A percentile compares a stretch with the other conserved stretches of the same genome.
phyloP scores from a whole-genome alignment of 2,113 vertebrate genomes.

The Microcebus lehilahytsara region DNA sequence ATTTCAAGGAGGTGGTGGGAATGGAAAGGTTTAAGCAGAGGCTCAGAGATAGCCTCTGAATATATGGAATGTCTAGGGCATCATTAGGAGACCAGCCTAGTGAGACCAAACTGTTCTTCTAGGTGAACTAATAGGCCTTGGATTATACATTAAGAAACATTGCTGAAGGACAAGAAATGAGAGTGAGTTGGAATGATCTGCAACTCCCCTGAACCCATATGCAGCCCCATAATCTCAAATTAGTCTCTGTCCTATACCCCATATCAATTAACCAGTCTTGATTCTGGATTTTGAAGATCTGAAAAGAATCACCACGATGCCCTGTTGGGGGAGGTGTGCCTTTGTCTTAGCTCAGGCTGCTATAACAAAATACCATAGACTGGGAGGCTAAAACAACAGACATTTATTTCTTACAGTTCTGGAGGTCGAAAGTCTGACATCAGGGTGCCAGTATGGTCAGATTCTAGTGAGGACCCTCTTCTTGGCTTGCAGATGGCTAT shows the following conservation, averaged over 20 bases:
- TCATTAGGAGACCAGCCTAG: not conserved
- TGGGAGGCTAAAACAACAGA: not conserved
- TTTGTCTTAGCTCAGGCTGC: not conserved
- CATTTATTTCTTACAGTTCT: not conserved
- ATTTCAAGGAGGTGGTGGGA: not conserved
- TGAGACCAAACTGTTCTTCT: constrained; percentile 20
- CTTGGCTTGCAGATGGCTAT: not conserved
- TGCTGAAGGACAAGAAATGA: not conserved
- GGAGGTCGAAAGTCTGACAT: not conserved
- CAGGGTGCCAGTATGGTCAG: not conserved
- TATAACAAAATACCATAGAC: not conserved
- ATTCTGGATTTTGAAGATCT: constrained; percentile 26
- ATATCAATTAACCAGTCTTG: not conserved
- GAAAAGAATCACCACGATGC: not conserved
- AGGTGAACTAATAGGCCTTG: not conserved
- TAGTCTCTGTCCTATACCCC: not conserved
- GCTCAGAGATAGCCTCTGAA: not conserved
- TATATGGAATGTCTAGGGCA: not conserved
- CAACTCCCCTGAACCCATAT: not conserved
- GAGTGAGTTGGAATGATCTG: constrained; percentile 14
- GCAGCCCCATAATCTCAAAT: not conserved
- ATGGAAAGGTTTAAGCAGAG: constrained; percentile 9
- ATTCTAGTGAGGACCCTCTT: not conserved
- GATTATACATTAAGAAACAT: not conserved
- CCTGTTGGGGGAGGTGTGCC: not conserved